These are phyloP conservation scores for Nasonovia ribisnigri DNA, from an alignment of 2,888 invertebrate genomes.

Conservation along the genomic window DNA sequence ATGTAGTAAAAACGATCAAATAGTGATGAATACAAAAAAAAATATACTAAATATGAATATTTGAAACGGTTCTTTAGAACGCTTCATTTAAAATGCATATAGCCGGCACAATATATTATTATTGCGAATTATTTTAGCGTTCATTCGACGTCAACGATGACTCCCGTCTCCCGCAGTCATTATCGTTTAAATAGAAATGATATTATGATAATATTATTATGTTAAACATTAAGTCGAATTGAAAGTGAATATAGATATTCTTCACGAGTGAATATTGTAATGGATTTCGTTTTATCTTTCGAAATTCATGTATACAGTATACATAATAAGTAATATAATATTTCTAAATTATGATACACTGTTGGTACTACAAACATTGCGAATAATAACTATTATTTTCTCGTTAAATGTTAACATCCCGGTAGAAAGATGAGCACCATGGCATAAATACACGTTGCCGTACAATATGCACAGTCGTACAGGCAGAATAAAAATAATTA, in stretches of 20 bases:
- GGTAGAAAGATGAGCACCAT: not conserved
- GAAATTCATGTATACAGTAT: not conserved
- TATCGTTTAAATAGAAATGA: not conserved
- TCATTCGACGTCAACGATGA: not conserved
- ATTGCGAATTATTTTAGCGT: not conserved
- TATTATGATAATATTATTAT: slow-evolving; percentile 12
- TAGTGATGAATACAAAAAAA: not conserved
- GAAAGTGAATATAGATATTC: not conserved
- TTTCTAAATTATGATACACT: not conserved
- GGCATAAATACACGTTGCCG: not conserved
- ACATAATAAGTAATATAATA: not conserved
- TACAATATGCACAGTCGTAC: not conserved
- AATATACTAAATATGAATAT: not conserved
- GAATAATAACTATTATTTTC: slow-evolving; percentile 3
- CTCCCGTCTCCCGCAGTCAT: not conserved
- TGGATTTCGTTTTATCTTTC: not conserved
- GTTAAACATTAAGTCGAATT: slow-evolving; percentile 1
- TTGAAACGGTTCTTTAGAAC: not conserved
- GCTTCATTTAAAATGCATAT: not conserved
- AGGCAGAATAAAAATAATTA: not conserved
- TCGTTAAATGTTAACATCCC: not conserved
- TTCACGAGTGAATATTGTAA: not conserved
- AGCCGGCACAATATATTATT: not conserved
- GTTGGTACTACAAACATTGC: not conserved
- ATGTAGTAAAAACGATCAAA: not conserved